Base-by-base conservation (phyloP, 2,888 invertebrate species). In the Pandemis cinnamomeana region DNA sequence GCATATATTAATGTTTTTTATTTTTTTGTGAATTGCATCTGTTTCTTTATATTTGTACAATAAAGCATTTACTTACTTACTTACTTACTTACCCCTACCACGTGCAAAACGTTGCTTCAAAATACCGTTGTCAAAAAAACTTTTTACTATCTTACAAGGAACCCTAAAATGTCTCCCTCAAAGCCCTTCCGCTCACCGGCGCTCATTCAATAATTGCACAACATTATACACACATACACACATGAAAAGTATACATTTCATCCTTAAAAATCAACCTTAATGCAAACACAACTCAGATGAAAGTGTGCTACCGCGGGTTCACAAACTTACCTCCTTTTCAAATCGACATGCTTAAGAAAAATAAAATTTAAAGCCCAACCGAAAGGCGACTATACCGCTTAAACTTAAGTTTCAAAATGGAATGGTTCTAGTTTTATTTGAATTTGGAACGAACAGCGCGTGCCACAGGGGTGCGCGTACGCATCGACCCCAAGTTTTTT, bases 381-480 rank as follows among this genome's bases (percentile, higher is more conserved):
- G 0, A 7, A 0, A 11, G 44, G 7, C 27, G 13, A 46, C 20
- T 46, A 60, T 75, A 63, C 4, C 0, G 0, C 0, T 0, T 53
- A 0, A 0, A 0, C 3, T 0, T 78, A 79, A 77, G 74, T 75
- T 76, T 76, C 20, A 81, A 80, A 78, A 78, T 78, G 41, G 55
- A 72, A 66, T 78, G 42, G 44, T 46, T 48, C 11, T 42, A 7
- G 53, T 20, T 51, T 60, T 72, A 75, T 76, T 68, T 74, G 61
- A 74, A 72, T 61, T 77, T 63, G 67, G 75, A 78, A 79, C 81
- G 78, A 79, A 84, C 79, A 85, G 91, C 92, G 89, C 92, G 93
- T 92, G 92, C 92, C 86, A 80, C 83, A 88, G 86, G 93, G 93
- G 92, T 93, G 93, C 93, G 93, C 90, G 79, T 80, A 85, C 91